phyloP scores from a whole-genome alignment of 2,888 invertebrate species.

The Notocelia uddmanniana region DNA sequence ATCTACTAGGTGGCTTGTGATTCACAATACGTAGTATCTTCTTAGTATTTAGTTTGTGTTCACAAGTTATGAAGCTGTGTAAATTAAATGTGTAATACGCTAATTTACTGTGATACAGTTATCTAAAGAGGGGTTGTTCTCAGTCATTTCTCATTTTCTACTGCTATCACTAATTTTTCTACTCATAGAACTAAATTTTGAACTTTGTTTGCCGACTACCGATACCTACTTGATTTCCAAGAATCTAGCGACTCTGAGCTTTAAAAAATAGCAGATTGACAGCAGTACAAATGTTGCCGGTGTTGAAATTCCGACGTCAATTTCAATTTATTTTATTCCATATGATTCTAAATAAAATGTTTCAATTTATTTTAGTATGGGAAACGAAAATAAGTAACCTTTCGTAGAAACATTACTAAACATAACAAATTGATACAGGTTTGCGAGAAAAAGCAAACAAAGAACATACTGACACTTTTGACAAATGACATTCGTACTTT shows the following conservation, averaged over 20 bases:
- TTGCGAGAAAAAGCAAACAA: constrained; percentile 11
- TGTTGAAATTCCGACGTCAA: neutral
- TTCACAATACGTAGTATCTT: too few relatives aligned
- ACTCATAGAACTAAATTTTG: too few relatives aligned
- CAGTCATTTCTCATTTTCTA: too few relatives aligned
- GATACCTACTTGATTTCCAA: neutral
- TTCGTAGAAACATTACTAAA: neutral
- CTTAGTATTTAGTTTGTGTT: too few relatives aligned
- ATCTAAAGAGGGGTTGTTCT: too few relatives aligned
- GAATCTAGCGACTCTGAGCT: neutral
- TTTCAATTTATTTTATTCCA: neutral
- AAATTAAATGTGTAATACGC: too few relatives aligned
- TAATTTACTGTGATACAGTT: too few relatives aligned
- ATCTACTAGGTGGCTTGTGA: too few relatives aligned
- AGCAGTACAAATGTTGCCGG: neutral
- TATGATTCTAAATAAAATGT: too few relatives aligned
- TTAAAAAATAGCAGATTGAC: neutral
- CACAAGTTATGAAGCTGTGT: too few relatives aligned
- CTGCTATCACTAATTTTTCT: too few relatives aligned
- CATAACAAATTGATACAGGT: neutral
- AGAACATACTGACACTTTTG: constrained; percentile 7
- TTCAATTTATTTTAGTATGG: neutral
- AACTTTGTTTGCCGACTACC: too few relatives aligned
- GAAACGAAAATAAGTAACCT: neutral
- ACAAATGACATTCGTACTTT: constrained; percentile 40